These are phyloP conservation scores for Onychomys leucogaster DNA, from an alignment of 2,797 vertebrate species.

Conservation along the genomic window DNA sequence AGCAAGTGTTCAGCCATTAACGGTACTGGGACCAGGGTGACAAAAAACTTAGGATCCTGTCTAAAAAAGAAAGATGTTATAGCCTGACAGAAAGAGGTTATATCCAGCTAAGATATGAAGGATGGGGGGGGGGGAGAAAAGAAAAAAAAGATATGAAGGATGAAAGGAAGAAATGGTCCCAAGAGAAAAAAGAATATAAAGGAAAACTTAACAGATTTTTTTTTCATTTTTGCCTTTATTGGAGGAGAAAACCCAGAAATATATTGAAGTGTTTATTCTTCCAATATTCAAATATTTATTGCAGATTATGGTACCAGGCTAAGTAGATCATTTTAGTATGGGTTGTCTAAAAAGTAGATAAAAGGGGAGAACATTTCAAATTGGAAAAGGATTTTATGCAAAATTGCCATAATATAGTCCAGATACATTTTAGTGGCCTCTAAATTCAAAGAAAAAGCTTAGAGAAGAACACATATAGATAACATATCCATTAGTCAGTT, in stretches of 20 bases:
- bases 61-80: background rate
- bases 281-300: constrained; percentile 38
- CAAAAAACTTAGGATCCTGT: background rate
- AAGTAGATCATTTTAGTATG: constrained; percentile 36
- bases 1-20: background rate
- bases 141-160: background rate
- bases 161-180: background rate
- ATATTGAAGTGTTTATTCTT: constrained; percentile 28
- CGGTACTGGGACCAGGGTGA: background rate
- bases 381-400: constrained; percentile 27
- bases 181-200: constrained; percentile 21
- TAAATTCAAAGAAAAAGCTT: constrained; percentile 61
- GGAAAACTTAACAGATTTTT: background rate
- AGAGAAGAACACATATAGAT: constrained; percentile 35
- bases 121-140: no score
- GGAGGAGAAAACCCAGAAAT: background rate
- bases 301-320: background rate
- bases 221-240: background rate
- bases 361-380: constrained; percentile 45
- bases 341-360: background rate
- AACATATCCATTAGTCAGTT: background rate
- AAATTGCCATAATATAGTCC: constrained; percentile 22
- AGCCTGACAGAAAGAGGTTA: background rate
- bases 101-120: background rate
- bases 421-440: constrained; percentile 47